A percentile compares a stretch with the other conserved stretches of the same genome.
These are phyloP conservation scores for Hybognathus amarus DNA, from an alignment of 2,797 vertebrate species.

Conservation along the genomic window DNA sequence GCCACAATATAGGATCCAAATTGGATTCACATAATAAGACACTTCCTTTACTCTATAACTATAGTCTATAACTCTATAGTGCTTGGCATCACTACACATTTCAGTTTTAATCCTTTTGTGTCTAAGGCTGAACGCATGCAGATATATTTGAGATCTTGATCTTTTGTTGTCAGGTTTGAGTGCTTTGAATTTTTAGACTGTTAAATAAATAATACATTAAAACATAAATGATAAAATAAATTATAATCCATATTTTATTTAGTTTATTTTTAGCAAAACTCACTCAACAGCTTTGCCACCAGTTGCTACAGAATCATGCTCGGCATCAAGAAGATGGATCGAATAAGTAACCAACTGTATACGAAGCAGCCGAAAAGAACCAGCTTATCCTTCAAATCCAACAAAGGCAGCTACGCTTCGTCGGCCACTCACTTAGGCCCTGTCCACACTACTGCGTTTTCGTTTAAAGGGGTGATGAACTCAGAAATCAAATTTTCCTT, in stretches of 20 bases:
- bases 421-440: no score
- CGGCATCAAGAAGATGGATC: no score
- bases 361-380: no score
- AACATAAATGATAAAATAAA: background rate
- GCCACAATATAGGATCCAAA: background rate
- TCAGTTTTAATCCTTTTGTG: background rate
- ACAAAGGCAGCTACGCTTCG: no score
- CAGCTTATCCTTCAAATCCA: no score
- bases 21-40: constrained; percentile 29
- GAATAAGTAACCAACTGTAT: no score
- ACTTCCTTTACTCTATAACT: constrained; percentile 20
- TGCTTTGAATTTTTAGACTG: background rate
- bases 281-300: no score
- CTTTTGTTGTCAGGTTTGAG: background rate
- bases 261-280: background rate
- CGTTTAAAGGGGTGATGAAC: no score
- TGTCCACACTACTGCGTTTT: no score
- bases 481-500: no score
- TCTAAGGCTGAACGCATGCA: background rate
- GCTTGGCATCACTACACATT: background rate
- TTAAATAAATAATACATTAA: background rate
- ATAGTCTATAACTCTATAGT: no score
- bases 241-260: background rate
- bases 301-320: no score
- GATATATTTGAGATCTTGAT: background rate